A percentile compares a stretch with the other conserved stretches of the same genome.
Conservation (phyloP, 35 echinoderm and acorn worm genomes). For the Antedon bifida region DNA sequence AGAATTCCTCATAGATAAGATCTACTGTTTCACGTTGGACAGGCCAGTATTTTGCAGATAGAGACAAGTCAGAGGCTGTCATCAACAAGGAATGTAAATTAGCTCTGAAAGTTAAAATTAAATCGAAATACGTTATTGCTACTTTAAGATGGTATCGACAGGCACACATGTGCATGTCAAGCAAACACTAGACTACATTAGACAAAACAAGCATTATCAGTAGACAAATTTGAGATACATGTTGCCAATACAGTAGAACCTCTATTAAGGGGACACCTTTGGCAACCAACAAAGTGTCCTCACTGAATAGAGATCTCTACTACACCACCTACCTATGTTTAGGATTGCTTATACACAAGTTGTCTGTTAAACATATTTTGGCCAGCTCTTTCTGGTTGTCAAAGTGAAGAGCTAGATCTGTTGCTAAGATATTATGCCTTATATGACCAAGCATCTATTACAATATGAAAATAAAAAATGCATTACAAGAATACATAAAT, state of each 20-base stretch:
- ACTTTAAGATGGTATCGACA: too few species aligned
- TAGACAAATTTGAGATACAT: too few species aligned
- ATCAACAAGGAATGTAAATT: slow-evolving; percentile 33
- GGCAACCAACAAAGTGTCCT: too few species aligned
- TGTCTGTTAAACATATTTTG: slow-evolving; percentile 32
- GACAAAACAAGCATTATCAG: too few species aligned
- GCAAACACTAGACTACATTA: too few species aligned
- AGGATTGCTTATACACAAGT: slow-evolving; percentile 33
- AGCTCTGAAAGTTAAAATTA: not conserved
- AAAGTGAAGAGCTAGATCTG: slow-evolving; percentile 43
- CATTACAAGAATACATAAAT: too few species aligned
- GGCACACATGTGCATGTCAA: too few species aligned
- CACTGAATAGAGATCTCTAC: too few species aligned
- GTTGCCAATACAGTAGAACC: too few species aligned
- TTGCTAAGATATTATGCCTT: slow-evolving; percentile 53
- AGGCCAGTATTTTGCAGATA: slow-evolving; percentile 49
- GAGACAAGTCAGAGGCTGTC: slow-evolving; percentile 85
- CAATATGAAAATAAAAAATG: too few species aligned
- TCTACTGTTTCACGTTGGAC: slow-evolving; percentile 51
- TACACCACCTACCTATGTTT: slow-evolving; percentile 66
- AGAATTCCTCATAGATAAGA: slow-evolving; percentile 73
- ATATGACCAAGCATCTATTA: slow-evolving; percentile 46
- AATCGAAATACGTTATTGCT: not conserved
- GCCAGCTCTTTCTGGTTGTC: slow-evolving; percentile 46
- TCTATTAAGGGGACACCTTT: too few species aligned